Evolutionary conservation across 2,113 vertebrate genomes (phyloP).

Genomic region (Saimiri boliviensis): DNA sequence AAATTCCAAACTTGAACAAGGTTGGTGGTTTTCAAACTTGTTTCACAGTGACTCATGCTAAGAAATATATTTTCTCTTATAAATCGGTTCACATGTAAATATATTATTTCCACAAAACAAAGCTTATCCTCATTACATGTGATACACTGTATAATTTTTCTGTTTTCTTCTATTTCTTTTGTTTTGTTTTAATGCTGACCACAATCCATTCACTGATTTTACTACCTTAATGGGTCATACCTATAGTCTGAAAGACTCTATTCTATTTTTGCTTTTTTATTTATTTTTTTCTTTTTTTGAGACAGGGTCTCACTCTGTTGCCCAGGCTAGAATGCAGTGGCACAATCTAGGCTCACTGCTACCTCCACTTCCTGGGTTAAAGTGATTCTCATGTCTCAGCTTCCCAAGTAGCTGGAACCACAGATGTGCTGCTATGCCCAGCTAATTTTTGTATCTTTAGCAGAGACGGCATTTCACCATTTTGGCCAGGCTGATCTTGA

Average conservation of each 20-base stretch:
- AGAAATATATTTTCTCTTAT: neutral
- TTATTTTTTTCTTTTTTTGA: too few relatives aligned
- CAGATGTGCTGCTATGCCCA: too few relatives aligned
- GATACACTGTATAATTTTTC: neutral
- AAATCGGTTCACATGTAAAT: neutral
- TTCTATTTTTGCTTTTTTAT: neutral
- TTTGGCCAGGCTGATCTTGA: too few relatives aligned
- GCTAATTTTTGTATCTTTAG: too few relatives aligned
- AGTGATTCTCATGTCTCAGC: too few relatives aligned
- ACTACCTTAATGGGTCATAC: constrained; percentile 8
- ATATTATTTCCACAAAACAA: constrained; percentile 43
- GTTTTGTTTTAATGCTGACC: constrained; percentile 28
- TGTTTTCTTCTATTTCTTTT: neutral
- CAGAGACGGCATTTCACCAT: too few relatives aligned
- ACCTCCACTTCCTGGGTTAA: too few relatives aligned
- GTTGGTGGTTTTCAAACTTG: neutral
- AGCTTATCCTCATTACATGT: neutral
- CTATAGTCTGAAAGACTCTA: constrained; percentile 24
- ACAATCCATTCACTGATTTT: constrained; percentile 57
- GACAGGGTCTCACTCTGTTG: too few relatives aligned
- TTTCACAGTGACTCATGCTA: neutral
- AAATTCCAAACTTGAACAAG: neutral
- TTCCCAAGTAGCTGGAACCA: too few relatives aligned
- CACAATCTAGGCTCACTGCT: too few relatives aligned
- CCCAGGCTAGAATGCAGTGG: too few relatives aligned